Evolutionary conservation across 1,140 invertebrate genomes (phyloP).

Genomic region (Drosophila grimshawi): DNA sequence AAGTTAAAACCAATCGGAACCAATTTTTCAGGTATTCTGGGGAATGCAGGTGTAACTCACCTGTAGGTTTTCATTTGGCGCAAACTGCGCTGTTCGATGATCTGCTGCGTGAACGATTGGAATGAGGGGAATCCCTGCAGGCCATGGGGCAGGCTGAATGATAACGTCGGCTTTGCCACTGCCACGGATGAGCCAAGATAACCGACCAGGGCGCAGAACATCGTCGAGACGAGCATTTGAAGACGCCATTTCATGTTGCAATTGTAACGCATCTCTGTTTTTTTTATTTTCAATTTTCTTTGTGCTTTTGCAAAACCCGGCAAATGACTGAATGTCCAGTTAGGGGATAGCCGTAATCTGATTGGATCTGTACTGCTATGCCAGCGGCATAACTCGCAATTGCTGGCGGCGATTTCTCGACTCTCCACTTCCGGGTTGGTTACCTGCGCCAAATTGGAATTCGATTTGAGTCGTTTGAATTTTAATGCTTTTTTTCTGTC

Average conservation of each 20-base stretch:
- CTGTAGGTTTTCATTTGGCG: slow-evolving; percentile 84
- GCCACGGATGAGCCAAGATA: slow-evolving; percentile 67
- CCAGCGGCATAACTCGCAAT: background rate
- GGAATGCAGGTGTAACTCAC: slow-evolving; percentile 53
- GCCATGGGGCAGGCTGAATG: slow-evolving; percentile 76
- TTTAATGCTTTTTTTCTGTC: background rate
- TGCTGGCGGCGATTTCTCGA: background rate
- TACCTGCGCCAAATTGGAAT: background rate
- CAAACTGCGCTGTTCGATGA: slow-evolving; percentile 76
- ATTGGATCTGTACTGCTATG: background rate
- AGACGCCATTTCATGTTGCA: slow-evolving; percentile 51
- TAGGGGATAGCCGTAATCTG: background rate
- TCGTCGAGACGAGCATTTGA: slow-evolving; percentile 65
- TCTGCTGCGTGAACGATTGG: slow-evolving; percentile 82
- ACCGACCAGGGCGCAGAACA: slow-evolving; percentile 66
- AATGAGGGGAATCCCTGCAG: slow-evolving; percentile 79
- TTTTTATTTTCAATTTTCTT: background rate
- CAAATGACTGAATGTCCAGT: background rate
- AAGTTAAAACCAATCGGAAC: no score
- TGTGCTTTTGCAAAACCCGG: background rate
- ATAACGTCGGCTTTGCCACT: slow-evolving; percentile 77
- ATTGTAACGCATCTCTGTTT: slow-evolving; percentile 50
- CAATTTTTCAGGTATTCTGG: background rate
- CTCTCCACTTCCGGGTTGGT: background rate
- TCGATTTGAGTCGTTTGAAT: background rate